Evolutionary conservation across 1,140 invertebrate genomes (phyloP), one percentile per base, ranked within the genome.

Genomic region (Drosophila ogumai): DNA sequence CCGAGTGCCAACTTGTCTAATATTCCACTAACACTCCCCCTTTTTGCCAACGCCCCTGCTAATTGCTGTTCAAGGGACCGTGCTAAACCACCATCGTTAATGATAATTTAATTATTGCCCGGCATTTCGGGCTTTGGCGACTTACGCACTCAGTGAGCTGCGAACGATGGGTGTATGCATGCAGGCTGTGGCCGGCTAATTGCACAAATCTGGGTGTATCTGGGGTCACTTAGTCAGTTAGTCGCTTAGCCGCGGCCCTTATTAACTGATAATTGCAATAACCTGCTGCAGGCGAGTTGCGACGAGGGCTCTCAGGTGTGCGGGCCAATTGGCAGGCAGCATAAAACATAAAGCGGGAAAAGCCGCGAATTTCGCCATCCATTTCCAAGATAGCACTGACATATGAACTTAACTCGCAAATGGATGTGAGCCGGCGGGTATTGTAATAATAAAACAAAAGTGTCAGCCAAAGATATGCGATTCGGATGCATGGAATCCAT

Each of bases 181-280:
- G 50, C 40, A 46, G 57, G 49, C 63, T 82, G 84, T 41, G 82
- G 84, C 84, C 47, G 58, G 75, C 75, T 88, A 87, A 87, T 87
- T 87, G 76, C 82, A 82, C 64, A 88, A 88, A 87, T 87, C 84
- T 76, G 80, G 75, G 32, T 22, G 36, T 54, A 54, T 36, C 87
- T 87, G 76, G 84, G 82, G 79, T 82, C 72, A 73, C 63, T 88
- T 82, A 66, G 50, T 36, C 31, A 36, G 32, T 36, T 34, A 54
- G 84, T 44, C 59, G 73, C 64, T 60, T 59, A 69, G 66, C 28
- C 55, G 64, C 52, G 58, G 63, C 63, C 63, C 76, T 88, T 87
- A 87, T 87, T 88, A 87, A 87, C 82, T 87, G 82, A 77, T 87
- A 87, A 87, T 87, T 88, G 82, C 71, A 65, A 65, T 55, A 63